Evolutionary conservation across 2,888 invertebrate species (phyloP).

Genomic region (Melanchra persicariae): DNA sequence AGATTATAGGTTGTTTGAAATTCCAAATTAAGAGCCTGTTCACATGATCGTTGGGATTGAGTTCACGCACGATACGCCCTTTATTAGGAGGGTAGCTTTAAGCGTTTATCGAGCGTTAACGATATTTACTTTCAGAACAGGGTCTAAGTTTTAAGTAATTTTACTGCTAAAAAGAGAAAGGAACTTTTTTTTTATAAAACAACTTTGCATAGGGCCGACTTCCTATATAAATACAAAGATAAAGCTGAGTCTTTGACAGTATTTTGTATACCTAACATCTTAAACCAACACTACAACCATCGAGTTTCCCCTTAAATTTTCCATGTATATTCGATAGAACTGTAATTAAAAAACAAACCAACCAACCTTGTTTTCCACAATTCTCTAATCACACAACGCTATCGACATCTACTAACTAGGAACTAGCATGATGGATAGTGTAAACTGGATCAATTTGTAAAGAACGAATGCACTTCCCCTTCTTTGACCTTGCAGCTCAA

Average conservation of each 20-base stretch:
- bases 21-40: conserved; percentile 24
- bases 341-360: conserved; percentile 14
- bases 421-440: conserved; percentile 8
- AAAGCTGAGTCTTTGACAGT: no score
- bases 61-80: background rate
- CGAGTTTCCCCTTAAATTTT: background rate
- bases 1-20: conserved; percentile 16
- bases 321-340: background rate
- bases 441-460: conserved; percentile 8
- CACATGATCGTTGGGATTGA: background rate
- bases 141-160: background rate
- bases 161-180: background rate
- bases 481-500: conserved; percentile 28
- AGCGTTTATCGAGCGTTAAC: conserved; percentile 4
- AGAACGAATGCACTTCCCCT: conserved; percentile 42
- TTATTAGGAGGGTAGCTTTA: background rate
- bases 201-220: no score
- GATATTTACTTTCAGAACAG: background rate
- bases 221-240: no score
- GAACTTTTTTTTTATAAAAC: no score
- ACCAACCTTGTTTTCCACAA: background rate
- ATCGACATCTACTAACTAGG: conserved; percentile 8
- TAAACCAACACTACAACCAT: no score
- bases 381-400: conserved; percentile 13
- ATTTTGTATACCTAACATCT: no score